Base-by-base conservation (phyloP, 2,113 vertebrate genomes). In the Campylomormyrus numenius region DNA sequence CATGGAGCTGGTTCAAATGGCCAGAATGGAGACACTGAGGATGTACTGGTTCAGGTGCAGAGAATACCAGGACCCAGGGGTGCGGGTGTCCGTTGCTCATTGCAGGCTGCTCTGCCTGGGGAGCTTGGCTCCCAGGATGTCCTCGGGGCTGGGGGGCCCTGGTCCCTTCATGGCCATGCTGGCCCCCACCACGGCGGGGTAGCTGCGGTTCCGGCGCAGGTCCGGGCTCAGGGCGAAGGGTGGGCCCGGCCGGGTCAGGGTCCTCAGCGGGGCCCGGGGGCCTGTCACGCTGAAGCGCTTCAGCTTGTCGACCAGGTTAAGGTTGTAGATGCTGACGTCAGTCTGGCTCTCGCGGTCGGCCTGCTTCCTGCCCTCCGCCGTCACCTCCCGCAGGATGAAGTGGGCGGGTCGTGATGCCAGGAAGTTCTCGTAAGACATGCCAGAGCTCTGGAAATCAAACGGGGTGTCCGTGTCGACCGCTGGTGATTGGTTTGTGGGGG, bases 101-200 rank as follows among this genome's bases (percentile, higher is more conserved):
- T 96, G 96, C 53, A 97, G 95, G 93, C 96, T 97, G 4, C 95
- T 96, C 92, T 97, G 95, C 92, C 96, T 96, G 13, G 96, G 94
- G 90, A 96, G 94, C 92, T 95, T 96, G 91, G 95, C 92, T 90
- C 95, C 96, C 94, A 97, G 96, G 86, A 97, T 94, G 89, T 97
- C 95, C 88, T 96, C 96, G 70, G 97, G 95, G 83, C 93, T 95
- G 93, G 97, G 96, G 15, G 98, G 96, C 0, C 96, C 96, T 0
- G 98, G 98, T 53, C 96, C 97, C 92, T 98, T 99, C 98, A 99
- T 99, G 92, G 97, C 98, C 98, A 99, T 98, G 94, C 98, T 99
- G 92, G 98, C 98, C n/a, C 98, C 98, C 74, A 99, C 98, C 97
- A 98, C 96, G 35, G 97, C 96, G 45, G 98, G 98, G 93, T 98